Evolutionary conservation across 2,888 invertebrate species (phyloP).

Genomic region (Deilephila elpenor): DNA sequence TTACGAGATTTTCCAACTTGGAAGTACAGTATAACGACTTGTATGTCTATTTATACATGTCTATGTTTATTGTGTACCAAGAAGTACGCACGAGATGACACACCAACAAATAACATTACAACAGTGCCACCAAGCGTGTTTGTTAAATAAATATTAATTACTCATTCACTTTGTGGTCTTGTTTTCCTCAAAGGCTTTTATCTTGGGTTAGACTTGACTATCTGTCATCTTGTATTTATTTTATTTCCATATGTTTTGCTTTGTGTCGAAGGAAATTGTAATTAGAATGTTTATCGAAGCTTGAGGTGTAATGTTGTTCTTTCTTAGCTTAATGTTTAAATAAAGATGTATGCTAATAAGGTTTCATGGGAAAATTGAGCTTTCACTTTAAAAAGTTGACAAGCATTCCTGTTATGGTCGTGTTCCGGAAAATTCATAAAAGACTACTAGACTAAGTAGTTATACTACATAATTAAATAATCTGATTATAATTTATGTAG

Average conservation of each 20-base stretch:
- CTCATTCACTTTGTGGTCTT: not conserved
- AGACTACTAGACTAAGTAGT: too few relatives aligned
- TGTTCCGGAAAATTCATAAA: too few relatives aligned
- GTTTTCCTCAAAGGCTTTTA: not conserved
- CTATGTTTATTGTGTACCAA: constrained; percentile 9
- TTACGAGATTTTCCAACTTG: too few relatives aligned
- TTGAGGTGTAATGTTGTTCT: too few relatives aligned
- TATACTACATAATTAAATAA: too few relatives aligned
- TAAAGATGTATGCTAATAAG: not conserved
- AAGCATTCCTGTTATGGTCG: too few relatives aligned
- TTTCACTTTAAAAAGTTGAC: too few relatives aligned
- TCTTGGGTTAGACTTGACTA: constrained; percentile 3
- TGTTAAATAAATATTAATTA: constrained; percentile 3
- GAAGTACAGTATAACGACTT: too few relatives aligned
- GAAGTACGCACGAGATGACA: not conserved
- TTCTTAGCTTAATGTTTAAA: too few relatives aligned
- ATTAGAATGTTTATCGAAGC: not conserved
- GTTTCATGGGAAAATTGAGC: not conserved
- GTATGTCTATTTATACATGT: not conserved
- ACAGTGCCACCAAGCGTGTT: not conserved
- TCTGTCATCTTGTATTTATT: constrained; percentile 1
- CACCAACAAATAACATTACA: not conserved
- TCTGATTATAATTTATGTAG: too few relatives aligned
- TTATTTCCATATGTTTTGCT: not conserved
- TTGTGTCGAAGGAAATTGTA: not conserved